Conservation (phyloP, 2,113 vertebrate species). For the Pelecanus crispus region DNA sequence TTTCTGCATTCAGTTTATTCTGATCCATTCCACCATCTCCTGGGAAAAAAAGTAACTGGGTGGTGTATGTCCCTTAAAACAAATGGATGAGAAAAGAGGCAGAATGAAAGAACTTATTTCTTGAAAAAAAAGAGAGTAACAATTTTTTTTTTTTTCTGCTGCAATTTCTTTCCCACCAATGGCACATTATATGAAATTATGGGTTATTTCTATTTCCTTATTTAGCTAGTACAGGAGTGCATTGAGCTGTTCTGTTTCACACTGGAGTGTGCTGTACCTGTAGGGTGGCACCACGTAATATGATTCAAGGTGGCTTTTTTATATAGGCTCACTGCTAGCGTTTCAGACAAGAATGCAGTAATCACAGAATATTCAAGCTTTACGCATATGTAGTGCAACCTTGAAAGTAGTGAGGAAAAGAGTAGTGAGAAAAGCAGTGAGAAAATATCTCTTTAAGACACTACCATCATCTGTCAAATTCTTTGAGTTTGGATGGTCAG, state of each 20-base stretch:
- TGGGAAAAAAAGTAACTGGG: not conserved
- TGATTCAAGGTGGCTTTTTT: conserved; percentile 1
- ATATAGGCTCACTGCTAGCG: not conserved
- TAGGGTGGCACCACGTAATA: not conserved
- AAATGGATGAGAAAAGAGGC: not conserved
- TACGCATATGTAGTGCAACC: not conserved
- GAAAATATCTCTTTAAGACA: not conserved
- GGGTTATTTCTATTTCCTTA: not conserved
- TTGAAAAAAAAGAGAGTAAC: not conserved
- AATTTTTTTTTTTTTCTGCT: not conserved
- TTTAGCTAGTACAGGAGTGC: not conserved
- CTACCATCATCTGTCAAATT: not conserved
- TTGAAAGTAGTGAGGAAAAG: not conserved
- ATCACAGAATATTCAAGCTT: not conserved
- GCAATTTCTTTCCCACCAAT: not conserved
- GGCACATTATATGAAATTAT: not conserved
- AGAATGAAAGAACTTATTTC: not conserved
- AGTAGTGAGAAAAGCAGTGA: not conserved
- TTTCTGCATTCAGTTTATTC: not conserved
- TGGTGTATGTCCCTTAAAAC: not conserved
- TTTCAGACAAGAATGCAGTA: not conserved
- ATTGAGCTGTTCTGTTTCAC: not conserved
- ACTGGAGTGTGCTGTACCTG: not conserved
- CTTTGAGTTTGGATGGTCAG: not conserved
- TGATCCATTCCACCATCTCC: not conserved